Conservation (phyloP, 2,888 invertebrate genomes). For the Harpagoxenus sublaevis region DNA sequence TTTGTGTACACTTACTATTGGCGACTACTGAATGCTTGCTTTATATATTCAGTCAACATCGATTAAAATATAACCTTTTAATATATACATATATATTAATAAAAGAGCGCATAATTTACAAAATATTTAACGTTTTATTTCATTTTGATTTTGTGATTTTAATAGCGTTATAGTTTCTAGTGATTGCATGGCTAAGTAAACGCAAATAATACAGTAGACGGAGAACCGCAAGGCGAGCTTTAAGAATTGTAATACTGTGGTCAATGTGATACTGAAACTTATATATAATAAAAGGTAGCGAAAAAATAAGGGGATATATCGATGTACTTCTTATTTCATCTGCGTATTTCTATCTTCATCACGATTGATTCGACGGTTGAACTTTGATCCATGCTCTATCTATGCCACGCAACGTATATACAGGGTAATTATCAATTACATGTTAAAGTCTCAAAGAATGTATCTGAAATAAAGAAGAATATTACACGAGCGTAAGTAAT, state of each 20-base stretch:
- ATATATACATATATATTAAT: not conserved
- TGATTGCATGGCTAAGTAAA: not conserved
- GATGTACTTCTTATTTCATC: slow-evolving; percentile 7
- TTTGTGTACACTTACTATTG: slow-evolving; percentile 22
- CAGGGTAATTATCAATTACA: not conserved
- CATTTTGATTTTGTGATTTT: slow-evolving; percentile 16
- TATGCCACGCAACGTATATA: not conserved
- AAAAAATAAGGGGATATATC: not conserved
- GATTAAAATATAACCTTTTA: not conserved
- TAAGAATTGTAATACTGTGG: slow-evolving; percentile 63
- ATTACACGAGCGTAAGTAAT: not conserved
- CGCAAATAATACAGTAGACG: not conserved
- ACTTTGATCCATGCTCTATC: slow-evolving; percentile 1
- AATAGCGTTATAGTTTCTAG: slow-evolving; percentile 17
- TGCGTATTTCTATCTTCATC: not conserved
- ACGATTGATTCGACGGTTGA: not conserved
- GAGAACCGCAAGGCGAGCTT: slow-evolving; percentile 2
- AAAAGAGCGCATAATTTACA: not conserved
- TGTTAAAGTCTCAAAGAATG: not conserved
- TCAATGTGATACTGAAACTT: slow-evolving; percentile 65
- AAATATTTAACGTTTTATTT: slow-evolving; percentile 17
- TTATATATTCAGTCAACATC: slow-evolving; percentile 20
- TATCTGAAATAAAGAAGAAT: not conserved
- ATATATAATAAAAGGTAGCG: slow-evolving; percentile 17
- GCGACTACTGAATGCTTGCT: not conserved